Percentiles rank a stretch among this genome's conserved stretches.
phyloP scores from a whole-genome alignment of 2,797 vertebrate species.

The Acrossocheilus fasciatus region DNA sequence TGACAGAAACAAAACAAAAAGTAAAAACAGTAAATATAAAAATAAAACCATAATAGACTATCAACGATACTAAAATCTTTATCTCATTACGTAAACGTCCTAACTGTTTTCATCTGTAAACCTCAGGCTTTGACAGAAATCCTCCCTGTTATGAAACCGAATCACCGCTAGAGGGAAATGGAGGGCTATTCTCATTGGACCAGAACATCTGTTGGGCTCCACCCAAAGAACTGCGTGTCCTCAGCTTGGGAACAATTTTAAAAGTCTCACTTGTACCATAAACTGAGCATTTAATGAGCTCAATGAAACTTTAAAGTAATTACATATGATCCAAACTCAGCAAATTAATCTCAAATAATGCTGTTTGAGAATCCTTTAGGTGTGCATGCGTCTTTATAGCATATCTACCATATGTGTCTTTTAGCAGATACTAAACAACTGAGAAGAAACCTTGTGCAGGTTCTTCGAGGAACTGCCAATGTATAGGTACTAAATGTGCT shows the following conservation, averaged over 20 bases:
- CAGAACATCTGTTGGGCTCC: background rate
- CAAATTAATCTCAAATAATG: background rate
- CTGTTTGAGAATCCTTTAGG: background rate
- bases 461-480: background rate
- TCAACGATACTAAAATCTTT: background rate
- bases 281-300: background rate
- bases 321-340: background rate
- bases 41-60: background rate
- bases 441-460: background rate
- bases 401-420: background rate
- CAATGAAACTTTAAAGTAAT: background rate
- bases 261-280: background rate
- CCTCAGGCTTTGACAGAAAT: background rate
- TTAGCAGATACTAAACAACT: background rate
- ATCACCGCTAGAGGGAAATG: conserved; percentile 54
- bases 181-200: conserved; percentile 30
- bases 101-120: background rate
- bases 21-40: background rate
- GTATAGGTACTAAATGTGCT: background rate
- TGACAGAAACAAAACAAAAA: background rate
- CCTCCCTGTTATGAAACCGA: conserved; percentile 7
- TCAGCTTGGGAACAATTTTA: background rate
- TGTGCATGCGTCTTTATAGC: background rate
- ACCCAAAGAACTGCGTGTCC: background rate
- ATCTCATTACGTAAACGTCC: background rate